Evolutionary conservation across 2,888 invertebrate species (phyloP), one percentile per base, ranked within the genome.

Genomic region (Eustalomyia histrio): DNA sequence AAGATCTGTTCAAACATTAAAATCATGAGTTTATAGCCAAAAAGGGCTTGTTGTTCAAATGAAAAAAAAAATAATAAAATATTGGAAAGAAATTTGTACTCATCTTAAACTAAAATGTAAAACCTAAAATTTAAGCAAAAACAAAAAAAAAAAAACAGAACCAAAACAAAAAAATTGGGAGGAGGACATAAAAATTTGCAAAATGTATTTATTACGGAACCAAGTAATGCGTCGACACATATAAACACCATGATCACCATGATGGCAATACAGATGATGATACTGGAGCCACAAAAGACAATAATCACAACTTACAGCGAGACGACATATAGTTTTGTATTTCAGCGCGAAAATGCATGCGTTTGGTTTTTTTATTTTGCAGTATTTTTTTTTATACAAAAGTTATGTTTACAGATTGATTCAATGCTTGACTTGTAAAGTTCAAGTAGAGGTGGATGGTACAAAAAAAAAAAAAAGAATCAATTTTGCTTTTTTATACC

Each of bases 171-270:
- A 71, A 61, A 87, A 87, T 86, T 87, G 87, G 88, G 87, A 85
- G 87, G 88, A 87, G 88, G 86, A 87, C 88, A 88, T 88, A 87
- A 87, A 88, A 87, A 88, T 88, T 86, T 87, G 86, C 83, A 87
- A 88, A 88, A 88, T 88, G 88, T 88, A 88, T 88, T 88, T 88
- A 88, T 88, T 88, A 88, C 85, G 86, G 87, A 86, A 84, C 86
- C 86, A 85, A 84, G 84, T 86, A 85, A 87, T 87, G 86, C 87
- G 87, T 86, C 86, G 85, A 74, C 72, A 76, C 71, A 80, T 71
- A 63, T 71, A 80, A 80, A 80, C 75, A 65, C 73, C 79, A 79
- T 65, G 79, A 69, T 68, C 79, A 72, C 29, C 69, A 73, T 57
- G 72, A 47, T 47, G 43, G 14, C 14, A n/a, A n/a, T 47, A 47